Evolutionary conservation across 2,113 vertebrate species (phyloP).

Genomic region (Microtus ochrogaster): DNA sequence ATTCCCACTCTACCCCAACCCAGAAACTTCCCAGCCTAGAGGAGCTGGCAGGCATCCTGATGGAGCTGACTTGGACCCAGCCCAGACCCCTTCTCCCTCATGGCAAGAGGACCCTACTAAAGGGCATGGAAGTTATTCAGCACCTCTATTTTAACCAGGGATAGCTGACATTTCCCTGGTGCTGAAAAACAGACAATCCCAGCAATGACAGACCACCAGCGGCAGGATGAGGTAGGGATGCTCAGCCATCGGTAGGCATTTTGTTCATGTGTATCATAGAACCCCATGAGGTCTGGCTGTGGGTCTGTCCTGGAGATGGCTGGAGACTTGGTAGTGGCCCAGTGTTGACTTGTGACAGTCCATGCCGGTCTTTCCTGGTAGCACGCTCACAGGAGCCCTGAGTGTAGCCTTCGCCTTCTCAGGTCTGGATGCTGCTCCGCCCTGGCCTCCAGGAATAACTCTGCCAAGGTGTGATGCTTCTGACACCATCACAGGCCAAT

Average conservation of each 20-base stretch:
- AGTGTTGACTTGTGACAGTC: accelerated
- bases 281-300: neutral
- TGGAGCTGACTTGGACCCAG: neutral
- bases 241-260: neutral
- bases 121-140: neutral
- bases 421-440: accelerated
- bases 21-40: neutral
- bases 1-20: neutral
- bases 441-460: neutral
- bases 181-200: neutral
- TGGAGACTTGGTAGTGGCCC: neutral
- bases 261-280: accelerated
- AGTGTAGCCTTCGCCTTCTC: neutral
- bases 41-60: neutral
- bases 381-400: accelerated
- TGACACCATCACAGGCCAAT: neutral
- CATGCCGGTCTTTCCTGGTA: neutral
- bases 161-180: accelerated
- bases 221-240: accelerated
- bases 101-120: neutral
- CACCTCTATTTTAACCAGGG: neutral
- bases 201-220: neutral
- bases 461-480: neutral
- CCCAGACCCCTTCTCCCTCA: accelerated
- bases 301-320: accelerated